Evolutionary conservation across 2,797 vertebrate genomes (phyloP), one percentile per base, ranked within the genome.

Genomic region (Pitangus sulphuratus): DNA sequence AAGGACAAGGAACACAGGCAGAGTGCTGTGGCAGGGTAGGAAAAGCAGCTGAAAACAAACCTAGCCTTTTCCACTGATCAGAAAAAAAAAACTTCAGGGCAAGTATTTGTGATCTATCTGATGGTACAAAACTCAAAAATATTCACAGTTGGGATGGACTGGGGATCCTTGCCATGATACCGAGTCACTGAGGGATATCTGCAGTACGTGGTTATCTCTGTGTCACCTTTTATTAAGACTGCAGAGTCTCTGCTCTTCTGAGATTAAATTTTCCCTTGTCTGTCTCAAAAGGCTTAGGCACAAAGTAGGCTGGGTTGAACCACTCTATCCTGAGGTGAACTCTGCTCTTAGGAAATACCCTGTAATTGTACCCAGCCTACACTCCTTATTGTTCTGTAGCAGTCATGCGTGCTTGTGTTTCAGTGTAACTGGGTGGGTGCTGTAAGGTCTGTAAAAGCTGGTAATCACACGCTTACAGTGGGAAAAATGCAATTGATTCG

Each of bases 281-380:
- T 91, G 51, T 71, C 45, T 88, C 65, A 45, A 65, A 84, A 94
- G 54, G 65, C 62, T 87, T 58, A 65, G 72, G 42, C 56, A 79
- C 1, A 0, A 65, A 24, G 37, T 17, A 62, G 81, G 61, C n/a
- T 92, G 78, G 45, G 45, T 35, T 68, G 64, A 77, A 45, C 6
- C 6, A 6, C 24, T 48, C 58, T 95, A 44, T 91, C 90, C 90
- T 64, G 82, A 89, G 61, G 40, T 83, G 84, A 94, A 87, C 75
- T 74, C 57, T 88, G 76, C 48, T 82, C 25, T 33, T 80, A 50
- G 85, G 76, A 71, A 75, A 85, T 3, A 0, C 57, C 28, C 57
- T 88, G 65, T 71, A 83, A 91, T 58, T 87, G 80, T 78, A 68
- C 35, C 80, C 65, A 16, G 6, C 45, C 25, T 2, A 0, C 0